phyloP scores from a whole-genome alignment of 2,888 invertebrate species.

The Drosophila fungiperda region DNA sequence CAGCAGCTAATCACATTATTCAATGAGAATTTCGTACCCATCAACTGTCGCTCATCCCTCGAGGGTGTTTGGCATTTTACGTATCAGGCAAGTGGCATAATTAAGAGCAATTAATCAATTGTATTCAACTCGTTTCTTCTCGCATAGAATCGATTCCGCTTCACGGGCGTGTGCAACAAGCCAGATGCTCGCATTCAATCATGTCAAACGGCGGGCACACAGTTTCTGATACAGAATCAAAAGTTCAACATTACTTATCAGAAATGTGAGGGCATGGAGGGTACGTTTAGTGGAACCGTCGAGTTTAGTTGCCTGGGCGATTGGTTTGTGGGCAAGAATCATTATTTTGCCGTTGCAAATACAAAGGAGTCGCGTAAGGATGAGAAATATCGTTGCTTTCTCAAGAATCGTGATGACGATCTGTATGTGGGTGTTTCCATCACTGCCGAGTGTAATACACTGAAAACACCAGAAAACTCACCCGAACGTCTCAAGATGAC shows the following conservation, averaged over 20 bases:
- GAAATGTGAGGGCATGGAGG: slow-evolving; percentile 94
- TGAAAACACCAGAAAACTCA: slow-evolving; percentile 97
- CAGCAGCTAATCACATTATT: slow-evolving; percentile 94
- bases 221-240: slow-evolving; percentile 97
- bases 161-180: slow-evolving; percentile 96
- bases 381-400: slow-evolving; percentile 96
- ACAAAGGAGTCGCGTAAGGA: slow-evolving; percentile 98
- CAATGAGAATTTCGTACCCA: slow-evolving; percentile 94
- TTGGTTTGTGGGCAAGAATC: slow-evolving; percentile 98
- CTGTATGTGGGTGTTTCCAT: slow-evolving; percentile 96
- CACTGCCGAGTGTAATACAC: slow-evolving; percentile 95
- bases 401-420: slow-evolving; percentile 97
- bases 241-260: slow-evolving; percentile 98
- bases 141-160: slow-evolving; percentile 91
- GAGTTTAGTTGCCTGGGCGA: slow-evolving; percentile 97
- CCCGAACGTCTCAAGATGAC: slow-evolving; percentile 94
- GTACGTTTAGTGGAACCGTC: slow-evolving; percentile 95
- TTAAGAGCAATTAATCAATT: slow-evolving; percentile 1
- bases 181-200: slow-evolving; percentile 95
- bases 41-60: slow-evolving; percentile 95
- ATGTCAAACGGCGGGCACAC: slow-evolving; percentile 97
- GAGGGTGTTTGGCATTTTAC: slow-evolving; percentile 99
- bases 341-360: slow-evolving; percentile 98
- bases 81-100: slow-evolving; percentile 87
- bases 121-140: slow-evolving; percentile 16